phyloP scores from a whole-genome alignment of 2,797 vertebrate genomes.

The Peromyscus nudipes region DNA sequence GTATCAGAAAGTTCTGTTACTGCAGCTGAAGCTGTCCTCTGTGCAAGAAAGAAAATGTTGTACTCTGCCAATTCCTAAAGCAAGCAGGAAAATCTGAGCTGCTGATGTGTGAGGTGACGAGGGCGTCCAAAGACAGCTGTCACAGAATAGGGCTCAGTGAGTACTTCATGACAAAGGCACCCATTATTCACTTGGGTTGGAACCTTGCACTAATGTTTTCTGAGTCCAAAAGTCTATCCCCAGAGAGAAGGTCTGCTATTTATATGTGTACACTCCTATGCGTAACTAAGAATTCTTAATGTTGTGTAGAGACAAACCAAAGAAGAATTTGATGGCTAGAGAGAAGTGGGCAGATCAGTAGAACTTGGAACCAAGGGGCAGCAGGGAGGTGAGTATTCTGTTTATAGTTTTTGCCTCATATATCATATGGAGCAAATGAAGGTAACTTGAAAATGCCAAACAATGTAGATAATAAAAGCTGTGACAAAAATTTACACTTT shows the following conservation, averaged over 20 bases:
- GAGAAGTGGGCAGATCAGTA: conserved; percentile 26
- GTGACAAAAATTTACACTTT: neutral
- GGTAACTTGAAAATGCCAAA: neutral
- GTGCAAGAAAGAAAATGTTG: neutral
- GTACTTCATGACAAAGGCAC: neutral
- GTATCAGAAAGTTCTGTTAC: conserved; percentile 7
- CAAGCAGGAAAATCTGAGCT: neutral
- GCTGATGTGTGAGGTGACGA: neutral
- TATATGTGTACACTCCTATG: neutral
- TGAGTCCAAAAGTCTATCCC: neutral
- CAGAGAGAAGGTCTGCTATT: neutral
- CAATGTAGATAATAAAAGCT: neutral
- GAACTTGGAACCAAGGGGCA: conserved; percentile 1
- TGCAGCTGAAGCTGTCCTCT: conserved; percentile 8
- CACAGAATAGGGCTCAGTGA: neutral
- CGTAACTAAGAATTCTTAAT: neutral
- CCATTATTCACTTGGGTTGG: neutral
- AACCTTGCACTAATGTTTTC: neutral
- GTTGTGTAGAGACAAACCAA: neutral
- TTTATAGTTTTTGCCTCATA: conserved; percentile 21
- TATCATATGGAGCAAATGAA: neutral
- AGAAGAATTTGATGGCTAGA: conserved; percentile 15
- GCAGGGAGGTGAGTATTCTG: neutral
- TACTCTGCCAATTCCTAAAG: neutral
- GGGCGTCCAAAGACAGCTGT: neutral